Conservation (phyloP, 2,888 invertebrate genomes). For the Caradrina kadenii region DNA sequence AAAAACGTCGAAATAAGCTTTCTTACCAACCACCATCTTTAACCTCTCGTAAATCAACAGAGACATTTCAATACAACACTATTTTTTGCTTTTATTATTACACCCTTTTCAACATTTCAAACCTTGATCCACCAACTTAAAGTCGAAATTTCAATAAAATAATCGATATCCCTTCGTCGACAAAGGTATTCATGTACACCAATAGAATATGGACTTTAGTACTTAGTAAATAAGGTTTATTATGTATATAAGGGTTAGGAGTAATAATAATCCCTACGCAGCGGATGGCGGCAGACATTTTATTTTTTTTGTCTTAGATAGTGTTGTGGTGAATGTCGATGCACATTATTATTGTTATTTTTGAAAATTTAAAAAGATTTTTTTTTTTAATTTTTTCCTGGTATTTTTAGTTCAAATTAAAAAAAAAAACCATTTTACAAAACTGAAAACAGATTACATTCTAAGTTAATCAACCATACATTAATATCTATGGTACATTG, state of each 20-base stretch:
- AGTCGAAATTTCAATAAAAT: slow-evolving; percentile 18
- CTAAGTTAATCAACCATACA: too few species aligned
- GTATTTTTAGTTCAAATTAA: too few species aligned
- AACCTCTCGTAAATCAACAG: slow-evolving; percentile 67
- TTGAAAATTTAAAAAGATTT: neutral
- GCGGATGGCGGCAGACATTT: slow-evolving; percentile 80
- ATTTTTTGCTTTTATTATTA: slow-evolving; percentile 51
- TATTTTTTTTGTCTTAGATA: slow-evolving; percentile 76
- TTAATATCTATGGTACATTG: too few species aligned
- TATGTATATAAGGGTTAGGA: slow-evolving; percentile 52
- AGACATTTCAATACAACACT: slow-evolving; percentile 51
- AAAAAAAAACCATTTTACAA: too few species aligned
- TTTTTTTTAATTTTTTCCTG: too few species aligned
- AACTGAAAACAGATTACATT: too few species aligned
- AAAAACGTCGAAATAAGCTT: slow-evolving; percentile 57
- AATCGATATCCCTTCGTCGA: slow-evolving; percentile 42
- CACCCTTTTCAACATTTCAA: slow-evolving; percentile 3
- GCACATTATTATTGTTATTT: slow-evolving; percentile 53
- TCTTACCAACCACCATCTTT: slow-evolving; percentile 63
- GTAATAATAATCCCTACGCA: slow-evolving; percentile 66
- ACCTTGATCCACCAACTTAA: neutral
- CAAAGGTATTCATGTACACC: slow-evolving; percentile 56
- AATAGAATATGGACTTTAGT: slow-evolving; percentile 67
- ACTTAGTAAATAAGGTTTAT: slow-evolving; percentile 58
- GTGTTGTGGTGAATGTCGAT: slow-evolving; percentile 67